phyloP scores from a whole-genome alignment of 2,797 vertebrate genomes.

The Protonibea diacanthus region DNA sequence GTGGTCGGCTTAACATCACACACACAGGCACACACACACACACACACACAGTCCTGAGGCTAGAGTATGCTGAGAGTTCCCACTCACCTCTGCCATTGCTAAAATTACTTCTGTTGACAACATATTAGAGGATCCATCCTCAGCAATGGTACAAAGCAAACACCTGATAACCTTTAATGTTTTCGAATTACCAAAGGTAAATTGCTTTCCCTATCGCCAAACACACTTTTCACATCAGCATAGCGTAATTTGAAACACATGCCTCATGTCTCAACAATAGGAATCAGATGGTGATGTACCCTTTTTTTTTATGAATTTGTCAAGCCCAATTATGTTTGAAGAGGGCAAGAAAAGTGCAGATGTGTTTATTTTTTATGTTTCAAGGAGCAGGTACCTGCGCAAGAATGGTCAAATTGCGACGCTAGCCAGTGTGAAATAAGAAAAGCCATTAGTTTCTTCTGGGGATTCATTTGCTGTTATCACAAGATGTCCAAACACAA shows the following conservation, averaged over 20 bases:
- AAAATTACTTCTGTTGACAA: conserved; percentile 47
- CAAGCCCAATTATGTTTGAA: not conserved
- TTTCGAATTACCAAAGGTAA: conserved; percentile 18
- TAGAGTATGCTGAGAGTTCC: not conserved
- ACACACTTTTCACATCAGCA: conserved; percentile 3
- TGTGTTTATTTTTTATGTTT: not conserved
- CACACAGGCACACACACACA: conserved; percentile 7
- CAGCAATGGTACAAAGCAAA: not conserved
- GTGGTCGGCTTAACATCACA: not conserved
- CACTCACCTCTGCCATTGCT: conserved; percentile 30
- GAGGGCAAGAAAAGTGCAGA: not conserved
- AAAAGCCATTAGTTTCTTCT: conserved; percentile 2
- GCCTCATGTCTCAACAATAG: rapidly evolving
- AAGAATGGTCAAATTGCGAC: not conserved
- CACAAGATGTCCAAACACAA: not conserved
- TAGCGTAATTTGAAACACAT: not conserved
- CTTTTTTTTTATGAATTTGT: conserved; percentile 3
- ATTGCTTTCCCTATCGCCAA: conserved; percentile 36
- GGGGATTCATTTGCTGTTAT: conserved; percentile 20
- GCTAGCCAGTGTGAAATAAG: not conserved
- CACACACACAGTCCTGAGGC: not conserved
- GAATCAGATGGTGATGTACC: not conserved
- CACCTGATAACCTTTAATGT: conserved; percentile 31
- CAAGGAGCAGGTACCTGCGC: not conserved
- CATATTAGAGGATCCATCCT: conserved; percentile 9